Evolutionary conservation across 2,888 invertebrate genomes (phyloP), one percentile per base, ranked within the genome.

Genomic region (Andricus curvator): DNA sequence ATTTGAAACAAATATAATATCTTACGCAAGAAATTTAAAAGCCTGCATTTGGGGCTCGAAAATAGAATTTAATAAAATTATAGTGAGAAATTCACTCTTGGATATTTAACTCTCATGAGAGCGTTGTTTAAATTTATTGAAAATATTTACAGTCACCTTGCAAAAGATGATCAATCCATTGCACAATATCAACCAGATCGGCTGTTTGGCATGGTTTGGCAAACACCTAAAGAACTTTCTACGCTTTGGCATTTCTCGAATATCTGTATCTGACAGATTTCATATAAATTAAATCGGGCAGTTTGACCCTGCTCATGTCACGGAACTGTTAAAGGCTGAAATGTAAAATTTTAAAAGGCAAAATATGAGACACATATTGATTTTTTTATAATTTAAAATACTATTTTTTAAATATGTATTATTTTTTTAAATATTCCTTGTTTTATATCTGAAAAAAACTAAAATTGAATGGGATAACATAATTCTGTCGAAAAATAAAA

Each of bases 221-320:
- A 74, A 37, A 74, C 56, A 74, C 60, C 74, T 74, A 74, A 22
- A 74, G 56, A 74, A 74, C 51, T 56, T 56, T 74, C 74, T 74
- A 74, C 74, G 8, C 74, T 74, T 74, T 74, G 74, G 74, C 74
- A 74, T 60, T 74, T 74, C 56, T 56, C 51, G 56, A 74, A 56
- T 70, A 74, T 13, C 33, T 51, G 37, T 37, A 37, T 37, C 8
- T 37, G 37, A 37, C 37, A 8, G 37, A 37, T 37, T 37, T 37
- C 37, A 8, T 37, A 37, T 37, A 37, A 37, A n/a, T n/a, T n/a
- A n/a, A 37, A 37, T 37, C 37, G 37, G 37, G 37, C 37, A 37
- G 37, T 37, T 8, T 8, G 1, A 37, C 8, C 8, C 37, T 37
- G 37, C 8, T 37, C 6, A 37, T 37, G 4, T 37, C 37, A 37